Evolutionary conservation across 2,888 invertebrate species (phyloP).

Genomic region (Phragmatobia fuliginosa): DNA sequence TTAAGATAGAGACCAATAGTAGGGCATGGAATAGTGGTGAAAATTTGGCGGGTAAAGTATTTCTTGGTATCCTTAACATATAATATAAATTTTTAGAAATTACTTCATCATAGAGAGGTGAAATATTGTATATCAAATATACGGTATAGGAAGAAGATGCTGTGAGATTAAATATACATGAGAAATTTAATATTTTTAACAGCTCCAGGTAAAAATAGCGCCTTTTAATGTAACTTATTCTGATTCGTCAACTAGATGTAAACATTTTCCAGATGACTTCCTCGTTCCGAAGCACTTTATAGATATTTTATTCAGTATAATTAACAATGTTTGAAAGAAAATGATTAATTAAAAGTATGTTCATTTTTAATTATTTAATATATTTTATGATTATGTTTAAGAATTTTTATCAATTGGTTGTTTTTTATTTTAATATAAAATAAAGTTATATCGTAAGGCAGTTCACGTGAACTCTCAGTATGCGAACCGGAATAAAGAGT

Average conservation of each 20-base stretch:
- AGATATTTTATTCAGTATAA: neutral
- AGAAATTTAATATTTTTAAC: conserved; percentile 1
- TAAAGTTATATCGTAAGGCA: accelerated
- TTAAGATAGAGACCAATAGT: neutral
- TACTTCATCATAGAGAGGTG: neutral
- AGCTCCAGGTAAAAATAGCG: neutral
- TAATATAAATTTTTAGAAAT: neutral
- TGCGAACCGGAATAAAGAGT: neutral
- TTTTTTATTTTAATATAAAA: neutral
- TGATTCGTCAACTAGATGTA: conserved; percentile 12
- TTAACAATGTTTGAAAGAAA: neutral
- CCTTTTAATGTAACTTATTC: neutral
- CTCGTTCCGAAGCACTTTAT: conserved; percentile 1
- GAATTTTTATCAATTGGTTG: neutral
- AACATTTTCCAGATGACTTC: neutral
- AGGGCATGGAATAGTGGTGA: neutral
- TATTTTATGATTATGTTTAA: neutral
- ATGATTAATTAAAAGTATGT: neutral
- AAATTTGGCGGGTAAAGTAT: conserved; percentile 8
- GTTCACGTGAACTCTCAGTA: neutral
- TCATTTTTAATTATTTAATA: neutral
- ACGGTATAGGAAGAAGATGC: neutral
- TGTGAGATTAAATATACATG: no score
- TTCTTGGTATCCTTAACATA: neutral
- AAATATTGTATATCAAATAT: neutral